Base-by-base conservation (phyloP, 2,113 vertebrate genomes). In the Cavia porcellus region DNA sequence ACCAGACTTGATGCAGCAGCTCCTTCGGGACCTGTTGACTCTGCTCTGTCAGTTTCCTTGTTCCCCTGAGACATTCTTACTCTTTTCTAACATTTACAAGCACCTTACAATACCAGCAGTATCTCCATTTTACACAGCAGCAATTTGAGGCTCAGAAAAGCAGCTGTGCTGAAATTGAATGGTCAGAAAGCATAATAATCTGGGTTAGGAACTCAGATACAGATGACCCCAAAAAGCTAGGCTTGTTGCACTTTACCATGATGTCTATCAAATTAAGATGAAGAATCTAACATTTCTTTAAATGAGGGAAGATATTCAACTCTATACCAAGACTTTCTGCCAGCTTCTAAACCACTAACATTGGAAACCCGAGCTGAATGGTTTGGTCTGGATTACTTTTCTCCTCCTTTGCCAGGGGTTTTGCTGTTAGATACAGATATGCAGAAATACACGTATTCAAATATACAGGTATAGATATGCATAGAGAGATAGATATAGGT, bases 81-180 rank as follows among this genome's bases (percentile, higher is more conserved):
- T 45, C 47, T n/a, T 24, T 95, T 92, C 30, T 61, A 42, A 93
- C 72, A 70, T 55, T 80, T 35, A 52, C 5, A 70, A 15, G 38
- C 66, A 22, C 32, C 15, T 77, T 64, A 55, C 35, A 38, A 38
- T 45, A 30, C 35, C 55, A 89, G 11, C 2, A 24, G 35, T 24
- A 19, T 35, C 72, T 38, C 42, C 28, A 92, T 24, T 80, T 84
- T 89, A 38, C 22, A 90, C 38, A 28, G 32, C 19, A 66, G 50
- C 42, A 81, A 77, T 30, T 45, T 47, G n/a, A 96, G 83, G 3
- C 22, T 94, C 79, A 72, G 50, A 61, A 95, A 95, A 90, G 19
- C 52, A 84, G 2, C 42, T 62, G 92, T 88, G 17, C 35, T 38
- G 55, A 50, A 57, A 14, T 19, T 25, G 0, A 20, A 38, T 0